A percentile compares a stretch with the other conserved stretches of the same genome.
phyloP scores from a whole-genome alignment of 2,888 invertebrate genomes.

The Trissolcus brochymenae region DNA sequence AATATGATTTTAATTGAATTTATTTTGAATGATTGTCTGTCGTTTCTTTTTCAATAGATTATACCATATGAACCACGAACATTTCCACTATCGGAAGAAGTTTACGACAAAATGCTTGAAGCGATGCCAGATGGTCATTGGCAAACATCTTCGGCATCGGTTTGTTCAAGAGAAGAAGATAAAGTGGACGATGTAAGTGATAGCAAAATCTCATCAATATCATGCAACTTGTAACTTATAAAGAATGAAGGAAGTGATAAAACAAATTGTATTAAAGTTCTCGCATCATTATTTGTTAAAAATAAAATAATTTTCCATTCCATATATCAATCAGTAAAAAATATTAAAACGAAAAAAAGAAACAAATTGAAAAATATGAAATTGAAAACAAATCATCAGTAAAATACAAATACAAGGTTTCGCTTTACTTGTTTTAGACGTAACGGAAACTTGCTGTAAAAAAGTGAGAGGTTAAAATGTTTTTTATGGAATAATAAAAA shows the following conservation, averaged over 20 bases:
- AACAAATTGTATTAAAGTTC: too few relatives aligned
- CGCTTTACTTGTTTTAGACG: constrained; percentile 48
- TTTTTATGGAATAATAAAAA: neutral
- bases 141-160: constrained; percentile 69
- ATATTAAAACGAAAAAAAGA: too few relatives aligned
- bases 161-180: constrained; percentile 71
- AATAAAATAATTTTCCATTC: too few relatives aligned
- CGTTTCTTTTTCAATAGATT: constrained; percentile 76
- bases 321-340: too few relatives aligned
- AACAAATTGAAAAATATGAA: too few relatives aligned
- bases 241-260: neutral
- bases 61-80: constrained; percentile 85
- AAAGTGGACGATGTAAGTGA: constrained; percentile 72
- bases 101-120: constrained; percentile 83
- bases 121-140: constrained; percentile 83
- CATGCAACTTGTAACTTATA: neutral
- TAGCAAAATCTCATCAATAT: constrained; percentile 23
- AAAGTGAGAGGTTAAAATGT: too few relatives aligned
- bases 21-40: neutral
- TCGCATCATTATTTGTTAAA: too few relatives aligned
- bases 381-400: neutral
- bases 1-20: too few relatives aligned
- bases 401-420: constrained; percentile 21
- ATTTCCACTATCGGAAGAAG: constrained; percentile 85
- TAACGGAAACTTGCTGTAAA: constrained; percentile 23